Evolutionary conservation across 2,797 vertebrate species (phyloP).

Genomic region (Poeciliopsis paucimaculata): DNA sequence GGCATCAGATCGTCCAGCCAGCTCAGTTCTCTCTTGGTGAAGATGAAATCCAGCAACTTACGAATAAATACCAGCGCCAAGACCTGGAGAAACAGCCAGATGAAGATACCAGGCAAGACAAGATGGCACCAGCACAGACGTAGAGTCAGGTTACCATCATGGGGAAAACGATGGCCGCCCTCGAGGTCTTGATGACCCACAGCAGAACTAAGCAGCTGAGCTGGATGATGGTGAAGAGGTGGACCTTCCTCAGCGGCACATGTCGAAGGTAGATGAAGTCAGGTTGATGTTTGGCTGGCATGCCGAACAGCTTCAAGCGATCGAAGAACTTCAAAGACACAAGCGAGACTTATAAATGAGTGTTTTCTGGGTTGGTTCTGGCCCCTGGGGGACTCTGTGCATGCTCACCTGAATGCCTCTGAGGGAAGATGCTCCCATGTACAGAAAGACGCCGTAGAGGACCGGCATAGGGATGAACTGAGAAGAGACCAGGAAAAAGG

Average conservation of each 20-base stretch:
- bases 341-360: background rate
- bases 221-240: conserved; percentile 96
- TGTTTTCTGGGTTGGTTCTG: background rate
- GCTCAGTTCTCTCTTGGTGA: conserved; percentile 94
- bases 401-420: conserved; percentile 93
- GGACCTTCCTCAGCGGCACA: conserved; percentile 96
- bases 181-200: conserved; percentile 98
- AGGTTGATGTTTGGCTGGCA: conserved; percentile 98
- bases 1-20: conserved; percentile 99
- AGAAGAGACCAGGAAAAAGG: conserved; percentile 14
- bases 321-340: conserved; percentile 88
- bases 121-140: background rate
- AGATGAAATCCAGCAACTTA: conserved; percentile 95
- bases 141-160: conserved; percentile 90
- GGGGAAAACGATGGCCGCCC: conserved; percentile 96
- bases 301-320: conserved; percentile 92
- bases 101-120: background rate
- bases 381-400: fast-evolving
- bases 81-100: conserved; percentile 79
- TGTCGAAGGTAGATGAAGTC: conserved; percentile 99
- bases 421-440: conserved; percentile 98
- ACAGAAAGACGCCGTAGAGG: conserved; percentile 97
- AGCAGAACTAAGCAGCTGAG: conserved; percentile 92
- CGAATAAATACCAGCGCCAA: conserved; percentile 96
- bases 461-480: conserved; percentile 99